Conservation (phyloP, 2,888 invertebrate species). For the Tachystola acroxantha region DNA sequence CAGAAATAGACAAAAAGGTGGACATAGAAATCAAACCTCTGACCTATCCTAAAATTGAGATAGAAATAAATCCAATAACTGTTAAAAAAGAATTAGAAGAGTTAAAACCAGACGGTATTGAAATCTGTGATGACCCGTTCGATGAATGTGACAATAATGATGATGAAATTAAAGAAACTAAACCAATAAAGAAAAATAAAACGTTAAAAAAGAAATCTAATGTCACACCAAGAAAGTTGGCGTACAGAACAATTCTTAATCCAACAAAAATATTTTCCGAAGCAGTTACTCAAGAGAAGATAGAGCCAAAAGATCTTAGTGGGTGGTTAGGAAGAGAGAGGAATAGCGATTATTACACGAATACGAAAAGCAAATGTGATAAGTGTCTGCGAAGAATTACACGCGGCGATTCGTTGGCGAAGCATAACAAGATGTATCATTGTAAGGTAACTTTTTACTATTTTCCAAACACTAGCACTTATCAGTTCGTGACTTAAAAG, state of each 20-base stretch:
- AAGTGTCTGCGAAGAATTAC: constrained; percentile 6
- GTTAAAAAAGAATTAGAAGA: too few species aligned
- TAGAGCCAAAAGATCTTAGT: constrained; percentile 1
- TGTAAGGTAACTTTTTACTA: constrained; percentile 20
- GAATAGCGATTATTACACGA: constrained; percentile 12
- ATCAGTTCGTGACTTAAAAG: too few species aligned
- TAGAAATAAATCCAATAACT: too few species aligned
- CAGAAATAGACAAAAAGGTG: too few species aligned
- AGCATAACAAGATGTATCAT: constrained; percentile 21
- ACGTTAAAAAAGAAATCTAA: too few species aligned
- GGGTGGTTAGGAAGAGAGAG: constrained; percentile 19
- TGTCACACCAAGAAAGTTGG: neutral
- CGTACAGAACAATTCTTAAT: neutral
- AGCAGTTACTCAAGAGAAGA: neutral
- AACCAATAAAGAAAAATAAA: neutral
- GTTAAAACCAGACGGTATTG: too few species aligned
- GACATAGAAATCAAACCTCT: too few species aligned
- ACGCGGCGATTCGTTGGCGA: constrained; percentile 9
- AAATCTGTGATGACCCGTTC: neutral
- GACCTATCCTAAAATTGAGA: too few species aligned
- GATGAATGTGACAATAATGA: neutral
- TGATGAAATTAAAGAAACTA: neutral
- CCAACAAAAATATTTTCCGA: neutral
- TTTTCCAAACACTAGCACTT: too few species aligned
- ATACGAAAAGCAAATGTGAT: constrained; percentile 15